These are phyloP conservation scores for Dyspetes luteomarginatus DNA, from an alignment of 2,888 invertebrate species.

Conservation along the genomic window DNA sequence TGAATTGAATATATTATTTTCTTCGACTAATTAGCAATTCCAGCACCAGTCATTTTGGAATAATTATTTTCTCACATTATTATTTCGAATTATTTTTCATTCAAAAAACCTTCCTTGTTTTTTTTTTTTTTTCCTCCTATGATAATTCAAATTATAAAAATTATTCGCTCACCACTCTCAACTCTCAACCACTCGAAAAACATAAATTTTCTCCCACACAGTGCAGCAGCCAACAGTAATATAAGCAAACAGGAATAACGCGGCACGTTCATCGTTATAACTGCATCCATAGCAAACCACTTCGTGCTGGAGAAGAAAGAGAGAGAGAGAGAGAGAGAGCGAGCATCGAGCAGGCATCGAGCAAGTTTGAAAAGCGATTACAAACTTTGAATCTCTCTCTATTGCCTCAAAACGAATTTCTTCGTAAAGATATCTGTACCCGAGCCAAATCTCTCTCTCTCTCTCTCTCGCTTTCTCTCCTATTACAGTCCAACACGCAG, in stretches of 20 bases:
- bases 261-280: slow-evolving; percentile 20
- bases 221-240: not conserved
- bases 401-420: slow-evolving; percentile 50
- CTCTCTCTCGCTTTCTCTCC: not conserved
- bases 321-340: not conserved
- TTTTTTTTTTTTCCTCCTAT: slow-evolving; percentile 14
- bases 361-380: slow-evolving; percentile 63
- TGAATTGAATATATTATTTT: no score
- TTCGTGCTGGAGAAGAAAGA: not conserved
- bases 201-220: slow-evolving; percentile 17
- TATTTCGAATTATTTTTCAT: no score
- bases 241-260: slow-evolving; percentile 8
- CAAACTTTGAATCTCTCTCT: slow-evolving; percentile 56
- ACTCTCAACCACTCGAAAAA: slow-evolving; percentile 32
- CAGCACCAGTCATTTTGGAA: no score
- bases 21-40: no score
- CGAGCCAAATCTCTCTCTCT: slow-evolving; percentile 26
- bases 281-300: not conserved
- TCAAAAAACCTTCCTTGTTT: no score
- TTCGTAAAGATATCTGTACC: slow-evolving; percentile 40
- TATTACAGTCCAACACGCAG: not conserved
- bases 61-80: no score
- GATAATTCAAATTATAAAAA: slow-evolving; percentile 53
- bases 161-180: slow-evolving; percentile 32
- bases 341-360: slow-evolving; percentile 32